Conservation (phyloP, 2,113 vertebrate genomes). For the Ahaetulla prasina region DNA sequence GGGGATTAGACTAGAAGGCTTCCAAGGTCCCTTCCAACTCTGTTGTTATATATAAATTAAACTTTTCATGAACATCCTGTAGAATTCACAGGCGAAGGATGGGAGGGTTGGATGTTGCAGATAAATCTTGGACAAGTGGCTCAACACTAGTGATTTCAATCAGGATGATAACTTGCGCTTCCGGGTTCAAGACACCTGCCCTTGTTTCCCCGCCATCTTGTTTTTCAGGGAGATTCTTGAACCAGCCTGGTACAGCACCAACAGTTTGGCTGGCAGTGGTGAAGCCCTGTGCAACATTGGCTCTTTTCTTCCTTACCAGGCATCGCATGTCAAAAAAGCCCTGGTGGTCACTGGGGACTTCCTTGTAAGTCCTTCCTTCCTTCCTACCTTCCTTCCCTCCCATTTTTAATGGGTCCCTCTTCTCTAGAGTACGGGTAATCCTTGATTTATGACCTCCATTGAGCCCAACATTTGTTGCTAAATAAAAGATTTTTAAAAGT, state of each 20-base stretch:
- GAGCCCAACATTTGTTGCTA: not conserved
- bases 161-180: not conserved
- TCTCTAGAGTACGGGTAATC: not conserved
- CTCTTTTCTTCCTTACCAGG: slow-evolving; percentile 29
- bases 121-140: not conserved
- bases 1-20: no score
- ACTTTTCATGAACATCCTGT: not conserved
- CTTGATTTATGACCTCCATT: not conserved
- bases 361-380: not conserved
- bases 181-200: not conserved
- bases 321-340: slow-evolving; percentile 61
- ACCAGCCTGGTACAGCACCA: slow-evolving; percentile 55
- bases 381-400: no score
- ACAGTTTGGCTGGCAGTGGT: not conserved
- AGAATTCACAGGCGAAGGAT: not conserved
- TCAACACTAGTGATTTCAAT: not conserved
- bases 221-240: slow-evolving; percentile 76
- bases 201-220: not conserved
- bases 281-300: slow-evolving; percentile 40
- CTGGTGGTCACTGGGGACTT: slow-evolving; percentile 82
- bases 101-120: no score
- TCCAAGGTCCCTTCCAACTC: no score
- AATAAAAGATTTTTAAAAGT: no score
- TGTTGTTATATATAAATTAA: no score
- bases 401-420: not conserved